Conservation (phyloP, 2,797 vertebrate genomes). For the Gymnoscopelus braueri region DNA sequence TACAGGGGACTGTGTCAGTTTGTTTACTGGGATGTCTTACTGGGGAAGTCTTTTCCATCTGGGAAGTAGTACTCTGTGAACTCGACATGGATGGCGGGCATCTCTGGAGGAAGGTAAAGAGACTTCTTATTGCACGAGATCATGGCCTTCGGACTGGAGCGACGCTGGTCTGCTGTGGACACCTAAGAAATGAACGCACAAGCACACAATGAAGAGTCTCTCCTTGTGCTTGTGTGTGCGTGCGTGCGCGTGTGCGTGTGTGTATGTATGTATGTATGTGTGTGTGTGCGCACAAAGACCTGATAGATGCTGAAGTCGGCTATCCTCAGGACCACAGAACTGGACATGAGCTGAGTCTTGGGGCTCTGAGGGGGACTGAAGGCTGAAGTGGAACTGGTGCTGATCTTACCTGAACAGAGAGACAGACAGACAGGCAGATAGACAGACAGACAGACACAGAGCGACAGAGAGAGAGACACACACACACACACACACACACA, state of each 20-base stretch:
- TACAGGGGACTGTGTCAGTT: no score
- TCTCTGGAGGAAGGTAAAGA: constrained; percentile 96
- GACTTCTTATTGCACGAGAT: constrained; percentile 99
- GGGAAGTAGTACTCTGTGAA: constrained; percentile 99
- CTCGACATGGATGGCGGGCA: constrained; percentile 96
- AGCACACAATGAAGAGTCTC: neutral
- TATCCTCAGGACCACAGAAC: constrained; percentile 94
- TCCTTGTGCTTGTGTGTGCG: neutral
- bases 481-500: no score
- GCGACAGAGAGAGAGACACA: neutral
- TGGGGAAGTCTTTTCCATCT: constrained; percentile 96
- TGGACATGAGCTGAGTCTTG: constrained; percentile 94
- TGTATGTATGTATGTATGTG: neutral
- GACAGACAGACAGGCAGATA: constrained; percentile 26
- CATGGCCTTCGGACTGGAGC: constrained; percentile 94
- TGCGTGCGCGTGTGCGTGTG: neutral
- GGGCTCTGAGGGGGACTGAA: constrained; percentile 81
- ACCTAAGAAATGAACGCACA: constrained; percentile 79
- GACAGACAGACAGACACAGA: neutral
- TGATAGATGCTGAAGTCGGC: constrained; percentile 98
- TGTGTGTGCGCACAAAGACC: constrained; percentile 73
- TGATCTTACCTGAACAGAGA: constrained; percentile 78
- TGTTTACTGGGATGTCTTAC: constrained; percentile 76
- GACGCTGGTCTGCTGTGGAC: constrained; percentile 95
- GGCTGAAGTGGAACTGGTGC: constrained; percentile 78